Conservation (phyloP, 2,888 invertebrate genomes). For the Dusona sp. region DNA sequence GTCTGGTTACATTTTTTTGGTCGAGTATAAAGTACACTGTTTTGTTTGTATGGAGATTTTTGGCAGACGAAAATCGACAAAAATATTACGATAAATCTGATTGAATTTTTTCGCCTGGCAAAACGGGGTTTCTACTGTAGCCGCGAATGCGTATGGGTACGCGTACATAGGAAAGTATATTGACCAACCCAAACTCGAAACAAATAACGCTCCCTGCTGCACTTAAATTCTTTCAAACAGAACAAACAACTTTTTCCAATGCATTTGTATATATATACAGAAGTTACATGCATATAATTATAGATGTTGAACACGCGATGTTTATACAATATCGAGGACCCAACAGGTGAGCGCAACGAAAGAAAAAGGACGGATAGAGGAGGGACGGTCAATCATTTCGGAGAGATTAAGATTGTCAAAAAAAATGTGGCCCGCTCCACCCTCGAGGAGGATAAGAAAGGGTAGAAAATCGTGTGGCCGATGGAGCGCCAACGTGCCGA, state of each 20-base stretch:
- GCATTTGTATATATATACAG: neutral
- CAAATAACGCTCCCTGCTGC: conserved; percentile 19
- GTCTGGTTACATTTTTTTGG: neutral
- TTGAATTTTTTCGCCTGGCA: neutral
- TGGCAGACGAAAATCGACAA: no score
- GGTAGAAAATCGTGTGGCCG: conserved; percentile 40
- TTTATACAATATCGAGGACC: neutral
- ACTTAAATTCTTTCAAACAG: conserved; percentile 16
- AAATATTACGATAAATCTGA: neutral
- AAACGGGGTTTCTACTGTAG: neutral
- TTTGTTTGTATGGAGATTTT: neutral
- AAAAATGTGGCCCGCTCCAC: neutral
- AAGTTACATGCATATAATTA: conserved; percentile 23
- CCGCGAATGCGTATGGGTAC: neutral
- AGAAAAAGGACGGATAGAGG: neutral
- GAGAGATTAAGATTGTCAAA: neutral
- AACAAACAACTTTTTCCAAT: conserved; percentile 14
- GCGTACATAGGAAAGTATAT: conserved; percentile 10
- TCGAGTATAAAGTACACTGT: neutral
- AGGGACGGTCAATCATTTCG: neutral
- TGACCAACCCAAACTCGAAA: conserved; percentile 28
- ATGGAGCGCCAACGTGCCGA: conserved; percentile 56
- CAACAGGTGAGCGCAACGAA: neutral
- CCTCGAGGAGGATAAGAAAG: neutral
- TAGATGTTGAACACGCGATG: conserved; percentile 14